These are phyloP conservation scores for Zaprionus inermis DNA, from an alignment of 1,140 invertebrate genomes.

Conservation along the genomic window DNA sequence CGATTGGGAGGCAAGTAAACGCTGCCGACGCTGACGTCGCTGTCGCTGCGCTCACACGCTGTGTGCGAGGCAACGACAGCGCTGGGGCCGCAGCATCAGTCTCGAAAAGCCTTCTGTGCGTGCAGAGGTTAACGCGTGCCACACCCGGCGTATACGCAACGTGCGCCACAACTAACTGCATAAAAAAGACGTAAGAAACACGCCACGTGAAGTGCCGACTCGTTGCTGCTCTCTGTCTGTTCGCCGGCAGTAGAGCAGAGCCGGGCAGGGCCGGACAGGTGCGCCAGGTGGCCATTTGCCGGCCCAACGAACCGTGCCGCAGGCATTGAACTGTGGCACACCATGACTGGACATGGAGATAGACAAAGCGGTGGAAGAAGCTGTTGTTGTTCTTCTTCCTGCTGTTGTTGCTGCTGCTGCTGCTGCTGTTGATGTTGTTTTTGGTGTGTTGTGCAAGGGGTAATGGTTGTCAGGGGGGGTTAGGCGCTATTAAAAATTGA, in stretches of 20 bases:
- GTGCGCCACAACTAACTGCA: slow-evolving; percentile 9
- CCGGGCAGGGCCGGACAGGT: slow-evolving; percentile 25
- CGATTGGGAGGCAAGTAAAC: slow-evolving; percentile 12
- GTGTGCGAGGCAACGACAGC: slow-evolving; percentile 35
- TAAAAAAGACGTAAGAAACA: slow-evolving; percentile 65
- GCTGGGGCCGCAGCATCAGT: slow-evolving; percentile 61
- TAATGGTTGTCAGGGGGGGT: not conserved
- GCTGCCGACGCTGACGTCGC: slow-evolving; percentile 42
- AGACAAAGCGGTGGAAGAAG: not conserved
- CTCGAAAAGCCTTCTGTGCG: slow-evolving; percentile 78
- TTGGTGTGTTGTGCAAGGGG: not conserved
- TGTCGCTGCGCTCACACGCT: slow-evolving; percentile 38
- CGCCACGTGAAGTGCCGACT: slow-evolving; percentile 53
- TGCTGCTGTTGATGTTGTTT: slow-evolving; percentile 3
- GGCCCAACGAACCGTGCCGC: slow-evolving; percentile 65
- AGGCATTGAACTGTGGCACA: slow-evolving; percentile 71
- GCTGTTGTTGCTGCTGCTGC: slow-evolving; percentile 27
- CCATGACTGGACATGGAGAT: slow-evolving; percentile 46
- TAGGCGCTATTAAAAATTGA: slow-evolving; percentile 66
- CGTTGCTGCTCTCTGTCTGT: slow-evolving; percentile 24
- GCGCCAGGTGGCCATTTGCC: slow-evolving; percentile 56
- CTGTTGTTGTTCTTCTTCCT: slow-evolving; percentile 16
- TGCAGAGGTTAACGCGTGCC: slow-evolving; percentile 76
- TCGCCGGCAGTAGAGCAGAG: slow-evolving; percentile 3
- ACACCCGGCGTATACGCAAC: slow-evolving; percentile 73